phyloP scores from a whole-genome alignment of 2,113 vertebrate species.

The Pomatostomus ruficeps region DNA sequence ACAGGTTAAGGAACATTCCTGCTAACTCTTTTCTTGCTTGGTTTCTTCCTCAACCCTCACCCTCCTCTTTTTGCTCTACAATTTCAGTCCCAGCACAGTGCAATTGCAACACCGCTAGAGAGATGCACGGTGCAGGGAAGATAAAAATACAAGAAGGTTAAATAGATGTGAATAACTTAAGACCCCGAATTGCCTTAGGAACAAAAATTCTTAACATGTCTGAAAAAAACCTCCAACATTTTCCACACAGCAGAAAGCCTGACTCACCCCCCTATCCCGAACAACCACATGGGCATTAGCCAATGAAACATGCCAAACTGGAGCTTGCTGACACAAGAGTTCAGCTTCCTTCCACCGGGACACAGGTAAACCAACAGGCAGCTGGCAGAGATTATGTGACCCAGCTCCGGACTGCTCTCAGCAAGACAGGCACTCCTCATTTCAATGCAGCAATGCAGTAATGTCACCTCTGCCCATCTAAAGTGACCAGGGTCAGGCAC shows the following conservation, averaged over 20 bases:
- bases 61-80: background rate
- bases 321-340: background rate
- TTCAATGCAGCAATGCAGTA: background rate
- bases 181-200: background rate
- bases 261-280: background rate
- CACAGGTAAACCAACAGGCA: background rate
- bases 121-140: background rate
- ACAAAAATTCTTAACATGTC: background rate
- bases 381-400: background rate
- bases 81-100: background rate
- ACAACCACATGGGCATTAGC: fast-evolving
- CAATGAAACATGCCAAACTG: background rate
- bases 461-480: too few species aligned
- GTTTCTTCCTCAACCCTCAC: background rate
- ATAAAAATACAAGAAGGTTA: background rate
- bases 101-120: background rate
- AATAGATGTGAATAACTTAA: background rate
- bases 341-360: background rate
- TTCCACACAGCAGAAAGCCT: background rate
- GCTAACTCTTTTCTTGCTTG: background rate
- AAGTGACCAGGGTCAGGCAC: background rate
- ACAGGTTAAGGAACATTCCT: background rate
- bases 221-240: background rate
- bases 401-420: background rate
- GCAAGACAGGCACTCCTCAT: fast-evolving